These are phyloP conservation scores for Pseudopipra pipra DNA, from an alignment of 2,113 vertebrate species.

Conservation along the genomic window DNA sequence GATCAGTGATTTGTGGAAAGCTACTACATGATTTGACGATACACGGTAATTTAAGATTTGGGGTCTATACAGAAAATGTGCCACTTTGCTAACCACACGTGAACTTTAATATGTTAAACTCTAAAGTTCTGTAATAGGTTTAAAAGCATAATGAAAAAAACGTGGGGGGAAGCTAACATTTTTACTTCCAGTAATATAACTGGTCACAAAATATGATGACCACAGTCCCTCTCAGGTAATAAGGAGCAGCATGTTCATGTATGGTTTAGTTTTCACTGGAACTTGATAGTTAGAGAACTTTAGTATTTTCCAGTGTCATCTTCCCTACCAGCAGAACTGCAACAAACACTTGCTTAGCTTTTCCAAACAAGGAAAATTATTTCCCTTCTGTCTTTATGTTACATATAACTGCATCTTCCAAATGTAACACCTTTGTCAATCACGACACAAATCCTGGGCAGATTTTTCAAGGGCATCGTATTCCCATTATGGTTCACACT, in stretches of 20 bases:
- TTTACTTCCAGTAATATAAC: neutral
- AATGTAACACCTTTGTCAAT: neutral
- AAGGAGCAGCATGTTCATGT: neutral
- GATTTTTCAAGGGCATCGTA: neutral
- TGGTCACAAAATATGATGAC: neutral
- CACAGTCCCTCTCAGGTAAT: neutral
- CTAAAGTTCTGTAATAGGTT: neutral
- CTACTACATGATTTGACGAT: neutral
- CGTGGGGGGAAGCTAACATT: neutral
- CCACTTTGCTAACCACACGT: neutral
- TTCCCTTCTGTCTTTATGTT: neutral
- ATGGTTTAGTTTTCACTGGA: neutral
- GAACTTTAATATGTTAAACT: neutral
- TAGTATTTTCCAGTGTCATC: neutral
- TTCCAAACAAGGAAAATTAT: neutral
- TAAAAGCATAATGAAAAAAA: neutral
- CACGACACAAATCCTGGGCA: neutral
- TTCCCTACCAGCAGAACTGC: neutral
- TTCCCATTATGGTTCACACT: neutral
- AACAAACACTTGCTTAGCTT: neutral
- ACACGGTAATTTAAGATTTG: neutral
- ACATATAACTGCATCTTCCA: neutral
- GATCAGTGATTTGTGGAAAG: neutral
- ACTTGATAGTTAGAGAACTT: neutral
- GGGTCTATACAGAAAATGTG: neutral